Percentiles rank a stretch among this genome's conserved stretches.
Evolutionary conservation across 2,888 invertebrate species (phyloP).

Genomic region (Fragum whitleyi): DNA sequence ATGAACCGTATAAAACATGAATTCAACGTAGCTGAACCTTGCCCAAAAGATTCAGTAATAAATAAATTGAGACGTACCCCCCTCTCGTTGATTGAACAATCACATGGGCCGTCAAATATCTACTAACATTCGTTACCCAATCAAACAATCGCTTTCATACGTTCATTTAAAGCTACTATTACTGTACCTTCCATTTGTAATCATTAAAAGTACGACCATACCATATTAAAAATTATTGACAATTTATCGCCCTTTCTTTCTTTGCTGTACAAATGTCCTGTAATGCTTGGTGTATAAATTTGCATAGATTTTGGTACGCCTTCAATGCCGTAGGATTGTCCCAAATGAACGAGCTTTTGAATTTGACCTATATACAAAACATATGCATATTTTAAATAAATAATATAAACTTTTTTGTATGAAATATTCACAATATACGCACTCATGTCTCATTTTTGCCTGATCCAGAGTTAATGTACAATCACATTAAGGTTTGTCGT

Average conservation of each 20-base stretch:
- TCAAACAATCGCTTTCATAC: background rate
- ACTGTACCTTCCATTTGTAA: background rate
- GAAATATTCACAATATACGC: constrained; percentile 14
- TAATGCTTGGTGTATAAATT: constrained; percentile 18
- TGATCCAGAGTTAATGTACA: constrained; percentile 22
- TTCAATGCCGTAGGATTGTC: constrained; percentile 1
- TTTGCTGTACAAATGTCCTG: background rate
- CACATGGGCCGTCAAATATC: background rate
- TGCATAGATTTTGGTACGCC: constrained; percentile 21
- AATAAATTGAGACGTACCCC: constrained; percentile 30
- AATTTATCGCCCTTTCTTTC: background rate
- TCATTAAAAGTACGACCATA: background rate
- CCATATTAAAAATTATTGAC: background rate
- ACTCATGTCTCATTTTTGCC: constrained; percentile 5
- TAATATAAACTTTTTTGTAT: constrained; percentile 8
- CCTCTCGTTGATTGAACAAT: constrained; percentile 23
- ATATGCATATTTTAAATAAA: constrained; percentile 19
- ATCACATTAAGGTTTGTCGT: constrained; percentile 13
- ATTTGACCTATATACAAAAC: constrained; percentile 4
- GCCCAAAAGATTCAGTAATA: background rate
- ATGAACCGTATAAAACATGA: constrained; percentile 6
- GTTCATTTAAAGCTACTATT: background rate
- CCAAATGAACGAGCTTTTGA: background rate
- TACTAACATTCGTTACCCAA: background rate
- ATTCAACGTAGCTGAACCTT: background rate